Evolutionary conservation across 2,797 vertebrate genomes (phyloP).

Genomic region (Tragelaphus eurycerus): DNA sequence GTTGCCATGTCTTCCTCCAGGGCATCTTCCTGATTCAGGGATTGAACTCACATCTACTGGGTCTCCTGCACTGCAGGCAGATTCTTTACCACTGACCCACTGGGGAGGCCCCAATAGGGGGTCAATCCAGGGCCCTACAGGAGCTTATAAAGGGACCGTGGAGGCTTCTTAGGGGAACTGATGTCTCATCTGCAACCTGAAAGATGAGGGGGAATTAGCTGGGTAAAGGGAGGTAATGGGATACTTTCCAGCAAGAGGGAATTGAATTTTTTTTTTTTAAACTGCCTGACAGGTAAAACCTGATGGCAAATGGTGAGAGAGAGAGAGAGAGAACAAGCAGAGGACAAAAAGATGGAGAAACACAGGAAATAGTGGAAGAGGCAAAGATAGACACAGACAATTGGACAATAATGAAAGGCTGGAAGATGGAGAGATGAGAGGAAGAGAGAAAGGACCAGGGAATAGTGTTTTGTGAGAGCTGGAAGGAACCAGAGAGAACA

Average conservation of each 20-base stretch:
- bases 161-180: background rate
- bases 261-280: background rate
- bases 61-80: background rate
- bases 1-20: background rate
- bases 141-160: background rate
- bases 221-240: background rate
- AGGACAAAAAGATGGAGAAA: background rate
- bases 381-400: background rate
- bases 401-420: background rate
- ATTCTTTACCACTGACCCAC: background rate
- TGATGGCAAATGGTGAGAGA: background rate
- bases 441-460: background rate
- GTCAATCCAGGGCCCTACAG: background rate
- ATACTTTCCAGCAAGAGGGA: background rate
- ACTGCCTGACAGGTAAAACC: background rate
- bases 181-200: background rate
- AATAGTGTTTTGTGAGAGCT: background rate
- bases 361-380: background rate
- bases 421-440: background rate
- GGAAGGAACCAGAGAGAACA: background rate
- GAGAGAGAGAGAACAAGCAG: background rate
- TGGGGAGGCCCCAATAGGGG: background rate
- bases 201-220: background rate
- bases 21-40: background rate
- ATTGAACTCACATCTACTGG: background rate